phyloP scores from a whole-genome alignment of 2,113 vertebrate species.

The Podilymbus podiceps region DNA sequence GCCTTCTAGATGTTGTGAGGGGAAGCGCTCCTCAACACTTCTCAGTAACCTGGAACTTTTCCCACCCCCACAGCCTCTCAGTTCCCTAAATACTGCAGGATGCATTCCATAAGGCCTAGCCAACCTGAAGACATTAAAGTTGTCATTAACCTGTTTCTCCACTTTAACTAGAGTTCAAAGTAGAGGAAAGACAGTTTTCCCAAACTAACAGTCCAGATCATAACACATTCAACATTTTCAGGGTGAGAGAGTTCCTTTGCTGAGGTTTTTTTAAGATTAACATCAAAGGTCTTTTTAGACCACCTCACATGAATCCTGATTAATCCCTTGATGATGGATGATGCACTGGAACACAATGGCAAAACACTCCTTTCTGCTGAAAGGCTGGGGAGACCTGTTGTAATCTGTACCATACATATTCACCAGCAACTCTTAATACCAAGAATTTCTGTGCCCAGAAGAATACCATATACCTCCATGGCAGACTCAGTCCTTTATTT shows the following conservation, averaged over 20 bases:
- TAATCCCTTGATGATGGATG: slow-evolving; percentile 12
- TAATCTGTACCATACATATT: neutral
- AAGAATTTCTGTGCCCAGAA: neutral
- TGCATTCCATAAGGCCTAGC: neutral
- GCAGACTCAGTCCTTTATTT: neutral
- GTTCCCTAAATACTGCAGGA: neutral
- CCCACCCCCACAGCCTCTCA: neutral
- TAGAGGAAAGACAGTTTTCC: neutral
- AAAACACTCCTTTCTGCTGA: neutral
- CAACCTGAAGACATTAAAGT: neutral
- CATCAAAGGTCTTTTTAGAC: slow-evolving; percentile 25
- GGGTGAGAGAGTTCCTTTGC: neutral
- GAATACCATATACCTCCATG: neutral
- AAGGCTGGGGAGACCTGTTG: neutral
- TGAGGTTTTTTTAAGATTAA: neutral
- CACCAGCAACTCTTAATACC: neutral
- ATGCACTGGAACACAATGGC: neutral
- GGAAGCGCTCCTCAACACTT: neutral
- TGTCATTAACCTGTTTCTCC: neutral
- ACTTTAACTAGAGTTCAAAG: neutral
- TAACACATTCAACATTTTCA: neutral
- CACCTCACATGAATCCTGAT: neutral
- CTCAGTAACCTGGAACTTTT: neutral
- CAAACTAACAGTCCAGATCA: neutral
- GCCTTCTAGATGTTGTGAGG: neutral